phyloP scores from a whole-genome alignment of 1,140 invertebrate genomes.

The Proctacanthus coquilletti region DNA sequence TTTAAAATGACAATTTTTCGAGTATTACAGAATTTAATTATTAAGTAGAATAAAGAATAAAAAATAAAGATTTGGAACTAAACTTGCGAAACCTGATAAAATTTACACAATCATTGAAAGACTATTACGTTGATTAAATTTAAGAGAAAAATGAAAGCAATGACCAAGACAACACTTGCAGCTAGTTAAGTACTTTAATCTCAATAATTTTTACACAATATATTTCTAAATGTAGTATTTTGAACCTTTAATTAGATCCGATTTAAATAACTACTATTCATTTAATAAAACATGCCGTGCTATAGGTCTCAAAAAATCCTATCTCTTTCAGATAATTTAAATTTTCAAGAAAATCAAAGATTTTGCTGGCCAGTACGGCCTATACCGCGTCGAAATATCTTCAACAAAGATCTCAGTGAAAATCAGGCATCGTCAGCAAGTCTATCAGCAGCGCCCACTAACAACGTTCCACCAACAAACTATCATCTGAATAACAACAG shows the following conservation, averaged over 20 bases:
- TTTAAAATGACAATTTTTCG: too few relatives aligned
- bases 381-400: slow-evolving; percentile 23
- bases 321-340: slow-evolving; percentile 14
- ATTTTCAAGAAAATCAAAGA: slow-evolving; percentile 17
- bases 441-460: slow-evolving; percentile 4
- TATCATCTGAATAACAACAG: slow-evolving; percentile 6
- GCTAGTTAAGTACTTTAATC: too few relatives aligned
- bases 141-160: too few relatives aligned
- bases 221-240: slow-evolving; percentile 1
- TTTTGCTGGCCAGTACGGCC: slow-evolving; percentile 26
- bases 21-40: too few relatives aligned
- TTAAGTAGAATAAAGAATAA: too few relatives aligned
- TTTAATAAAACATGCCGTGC: not conserved
- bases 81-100: too few relatives aligned
- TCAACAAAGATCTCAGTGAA: too few relatives aligned
- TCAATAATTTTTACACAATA: slow-evolving; percentile 11
- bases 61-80: too few relatives aligned
- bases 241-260: too few relatives aligned
- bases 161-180: too few relatives aligned
- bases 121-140: too few relatives aligned
- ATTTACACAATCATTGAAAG: too few relatives aligned
- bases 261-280: slow-evolving; percentile 7
- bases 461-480: not conserved
- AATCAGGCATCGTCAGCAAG: slow-evolving; percentile 14
- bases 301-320: not conserved